Evolutionary conservation across 2,888 invertebrate species (phyloP), one percentile per base, ranked within the genome.

Genomic region (Chrysina gloriosa): DNA sequence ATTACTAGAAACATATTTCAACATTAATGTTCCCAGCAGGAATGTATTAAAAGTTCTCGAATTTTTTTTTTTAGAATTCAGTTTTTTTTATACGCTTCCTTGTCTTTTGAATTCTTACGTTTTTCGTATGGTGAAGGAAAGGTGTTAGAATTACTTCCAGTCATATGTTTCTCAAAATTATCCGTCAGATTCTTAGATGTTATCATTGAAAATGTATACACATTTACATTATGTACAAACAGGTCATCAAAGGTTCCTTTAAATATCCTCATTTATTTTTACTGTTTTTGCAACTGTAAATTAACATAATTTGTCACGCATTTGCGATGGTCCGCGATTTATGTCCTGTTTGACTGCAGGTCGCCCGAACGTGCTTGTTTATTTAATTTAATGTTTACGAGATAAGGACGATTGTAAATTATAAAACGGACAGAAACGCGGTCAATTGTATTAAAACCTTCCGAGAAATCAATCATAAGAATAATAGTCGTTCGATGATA

Each of bases 1-100:
- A 58, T 52, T 42, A 61, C 56, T 52, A 48, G 54, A 34, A 63
- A 68, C 63, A 68, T 68, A 68, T 68, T 68, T 68, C 68, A 68
- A 52, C 68, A 63, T 63, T 63, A 68, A 68, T 68, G 68, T 56
- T 50, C 48, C 68, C 64, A 36, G 42, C 58, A 61, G 47, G 47
- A 66, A 61, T 61, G 54, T 56, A 66, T 66, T 47, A 66, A 66
- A 65, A 65, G 56, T 65, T 31, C 56, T 65, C 47, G 65, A 42
- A 65, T 45, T 65, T 65, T 65, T 29, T 52, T 63, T 63, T 47
- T 9, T 23, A 16, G 63, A 47, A 48, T 63, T 25, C 31, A 36
- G 36, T 63, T 63, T 47, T 48, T 23, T 63, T 31, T 31, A 52
- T 50, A 50, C 31, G 52, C n/a, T 31, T 16, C 31, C 29, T 48